Conservation (phyloP, 2,888 invertebrate genomes). For the Archips crataeganus region DNA sequence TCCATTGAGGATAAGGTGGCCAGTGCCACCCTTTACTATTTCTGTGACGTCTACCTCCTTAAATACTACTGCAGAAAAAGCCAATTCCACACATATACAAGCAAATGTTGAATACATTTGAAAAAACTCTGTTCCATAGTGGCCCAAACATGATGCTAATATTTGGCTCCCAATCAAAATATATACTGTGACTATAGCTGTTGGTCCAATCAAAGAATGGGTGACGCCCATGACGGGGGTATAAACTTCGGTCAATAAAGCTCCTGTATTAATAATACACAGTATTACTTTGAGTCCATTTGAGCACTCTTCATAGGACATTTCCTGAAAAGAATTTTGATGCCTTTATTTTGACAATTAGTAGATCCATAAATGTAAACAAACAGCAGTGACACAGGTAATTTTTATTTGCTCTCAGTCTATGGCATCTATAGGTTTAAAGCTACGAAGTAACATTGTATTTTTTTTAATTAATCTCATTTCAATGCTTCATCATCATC, state of each 20-base stretch:
- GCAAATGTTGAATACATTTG: slow-evolving; percentile 63
- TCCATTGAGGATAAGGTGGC: slow-evolving; percentile 63
- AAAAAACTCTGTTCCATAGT: slow-evolving; percentile 60
- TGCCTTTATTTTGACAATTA: background rate
- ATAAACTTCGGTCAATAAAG: slow-evolving; percentile 68
- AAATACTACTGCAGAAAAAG: slow-evolving; percentile 60
- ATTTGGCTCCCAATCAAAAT: slow-evolving; percentile 61
- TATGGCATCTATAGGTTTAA: too few species aligned
- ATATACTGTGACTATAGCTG: slow-evolving; percentile 64
- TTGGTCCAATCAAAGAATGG: slow-evolving; percentile 66
- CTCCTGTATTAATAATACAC: slow-evolving; percentile 66
- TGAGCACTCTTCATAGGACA: slow-evolving; percentile 51
- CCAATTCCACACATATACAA: slow-evolving; percentile 59
- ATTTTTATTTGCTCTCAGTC: too few species aligned
- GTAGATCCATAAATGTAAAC: background rate
- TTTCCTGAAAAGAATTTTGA: background rate
- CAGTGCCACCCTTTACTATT: slow-evolving; percentile 19
- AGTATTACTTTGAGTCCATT: slow-evolving; percentile 62
- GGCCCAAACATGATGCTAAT: slow-evolving; percentile 49
- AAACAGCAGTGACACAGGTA: too few species aligned
- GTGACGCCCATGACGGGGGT: slow-evolving; percentile 58
- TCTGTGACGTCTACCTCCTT: slow-evolving; percentile 49
- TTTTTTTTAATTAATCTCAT: too few species aligned
- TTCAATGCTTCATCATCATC: too few species aligned
- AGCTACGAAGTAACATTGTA: too few species aligned